A percentile compares a stretch with the other conserved stretches of the same genome.
Conservation (phyloP, 2,888 invertebrate genomes). For the Ormyrus thymus region DNA sequence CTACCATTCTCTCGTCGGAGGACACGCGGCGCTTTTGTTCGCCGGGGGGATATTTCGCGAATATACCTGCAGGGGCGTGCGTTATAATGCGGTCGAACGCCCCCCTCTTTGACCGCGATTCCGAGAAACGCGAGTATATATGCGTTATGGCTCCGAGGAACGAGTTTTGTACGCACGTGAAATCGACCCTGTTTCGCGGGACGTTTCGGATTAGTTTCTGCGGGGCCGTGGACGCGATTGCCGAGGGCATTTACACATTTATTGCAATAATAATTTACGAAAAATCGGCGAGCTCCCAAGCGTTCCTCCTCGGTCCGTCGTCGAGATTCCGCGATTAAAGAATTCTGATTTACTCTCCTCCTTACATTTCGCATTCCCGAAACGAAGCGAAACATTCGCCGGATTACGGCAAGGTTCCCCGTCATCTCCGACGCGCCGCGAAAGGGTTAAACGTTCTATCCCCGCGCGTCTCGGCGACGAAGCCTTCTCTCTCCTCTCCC, state of each 20-base stretch:
- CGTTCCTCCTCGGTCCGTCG: no score
- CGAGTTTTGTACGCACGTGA: constrained; percentile 40
- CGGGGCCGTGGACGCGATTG: not conserved
- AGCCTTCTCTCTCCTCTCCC: not conserved
- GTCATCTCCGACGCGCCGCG: no score
- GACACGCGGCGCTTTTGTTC: constrained; percentile 45
- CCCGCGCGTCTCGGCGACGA: no score
- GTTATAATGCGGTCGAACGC: constrained; percentile 34
- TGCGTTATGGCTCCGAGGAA: constrained; percentile 39
- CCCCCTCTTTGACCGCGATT: constrained; percentile 39
- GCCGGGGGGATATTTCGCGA: constrained; percentile 34
- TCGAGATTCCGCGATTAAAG: no score
- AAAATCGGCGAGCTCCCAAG: no score
- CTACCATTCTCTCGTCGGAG: not conserved
- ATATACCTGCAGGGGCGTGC: constrained; percentile 24
- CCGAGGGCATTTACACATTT: no score
- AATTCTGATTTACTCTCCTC: no score
- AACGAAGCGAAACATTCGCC: no score
- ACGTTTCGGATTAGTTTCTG: not conserved
- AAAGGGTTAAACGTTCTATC: no score
- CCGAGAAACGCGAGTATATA: constrained; percentile 42
- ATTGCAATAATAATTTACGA: no score
- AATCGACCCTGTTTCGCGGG: constrained; percentile 13
- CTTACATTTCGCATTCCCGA: no score
- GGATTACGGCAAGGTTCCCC: no score